Evolutionary conservation across 92 coral and sea anemone genomes (phyloP), one percentile per base, ranked within the genome.

Genomic region (Plumapathes pennacea): DNA sequence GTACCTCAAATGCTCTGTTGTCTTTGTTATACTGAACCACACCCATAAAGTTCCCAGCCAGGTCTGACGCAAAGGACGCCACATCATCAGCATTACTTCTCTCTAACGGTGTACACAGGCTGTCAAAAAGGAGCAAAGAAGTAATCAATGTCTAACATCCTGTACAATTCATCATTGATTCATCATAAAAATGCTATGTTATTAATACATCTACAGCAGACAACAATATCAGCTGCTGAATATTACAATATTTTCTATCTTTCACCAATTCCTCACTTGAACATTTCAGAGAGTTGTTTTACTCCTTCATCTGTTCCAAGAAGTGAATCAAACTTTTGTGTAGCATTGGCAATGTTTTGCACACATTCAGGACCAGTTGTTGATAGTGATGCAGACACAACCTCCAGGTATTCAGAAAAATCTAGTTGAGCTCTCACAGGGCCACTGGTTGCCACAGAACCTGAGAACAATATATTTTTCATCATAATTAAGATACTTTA

Each of bases 361-460:
- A 65, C 82, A 50, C 98, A 92, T 10, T 64, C 77, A 25, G 81
- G 63, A 1, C 98, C 98, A 41, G 96, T 92, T 12, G 98, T 92
- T 18, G 48, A 81, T 37, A 92, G 67, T 4, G 98, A 88, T 21
- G 98, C 96, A 29, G 81, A 62, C 11, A 92, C 98, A 38, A 92
- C 98, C 20, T 92, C 98, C 54, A 92, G 76, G 60, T 92, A 92
- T 17, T 88, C 73, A 10, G 88, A 72, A 51, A 92, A 92, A 63
- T 92, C 58, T 29, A 92, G 77, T 44, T 84, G 81, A 5, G 96
- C 96, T 36, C 83, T 40, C 14, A 92, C 92, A 0, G 98, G 98
- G 22, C 84, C 98, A 88, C 98, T 92, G 44, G 98, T 59, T 20
- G 98, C 96, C 32, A 92, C 98, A 54, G 98, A 85, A 65, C 87